Base-by-base conservation (phyloP, 1,140 invertebrate species). In the Rhopalosiphum maidis region DNA sequence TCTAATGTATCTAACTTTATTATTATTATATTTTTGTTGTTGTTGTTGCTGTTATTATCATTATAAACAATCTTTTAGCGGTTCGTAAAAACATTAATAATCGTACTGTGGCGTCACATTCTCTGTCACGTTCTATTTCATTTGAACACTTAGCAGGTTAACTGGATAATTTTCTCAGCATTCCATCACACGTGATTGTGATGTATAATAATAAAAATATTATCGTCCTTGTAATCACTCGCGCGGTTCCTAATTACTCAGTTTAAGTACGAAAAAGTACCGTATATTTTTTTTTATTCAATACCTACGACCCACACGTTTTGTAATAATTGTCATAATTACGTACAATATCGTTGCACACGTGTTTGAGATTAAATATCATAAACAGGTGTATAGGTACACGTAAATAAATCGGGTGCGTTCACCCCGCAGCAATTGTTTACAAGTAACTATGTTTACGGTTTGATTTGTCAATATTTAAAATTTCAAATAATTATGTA, bases 121-220 rank as follows among this genome's bases (percentile, higher is more conserved):
- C 7, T 54, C 48, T n/a, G 87, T 89, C n/a, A 89, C 48, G 87
- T 89, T 54, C 87, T 54, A 89, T 54, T 89, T 89, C 46, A 54
- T 54, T 21, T 5, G 4, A 30, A 54, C n/a, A 54, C 87, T 22
- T 46, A 6, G 25, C 85, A 25, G 43, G 18, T 48, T 48, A 35
- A 87, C 25, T 48, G 18, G 43, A 48, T 87, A 87, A 87, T 87
- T 87, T 54, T 89, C 87, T 89, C 35, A 21, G 22, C 35, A 37
- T 37, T 51, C 48, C 7, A 89, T 51, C 87, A 54, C 22, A 89
- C 87, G 48, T 89, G 87, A 37, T 54, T 48, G 22, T 88, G 22
- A 18, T 35, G 7, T 30, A 15, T 51, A 60, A 68, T 68, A 60
- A 60, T 60, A 68, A 68, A 15, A 60, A 30, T 22, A 51, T 88